phyloP scores from a whole-genome alignment of 2,113 vertebrate genomes.

The Chamaetylas fuelleborni region DNA sequence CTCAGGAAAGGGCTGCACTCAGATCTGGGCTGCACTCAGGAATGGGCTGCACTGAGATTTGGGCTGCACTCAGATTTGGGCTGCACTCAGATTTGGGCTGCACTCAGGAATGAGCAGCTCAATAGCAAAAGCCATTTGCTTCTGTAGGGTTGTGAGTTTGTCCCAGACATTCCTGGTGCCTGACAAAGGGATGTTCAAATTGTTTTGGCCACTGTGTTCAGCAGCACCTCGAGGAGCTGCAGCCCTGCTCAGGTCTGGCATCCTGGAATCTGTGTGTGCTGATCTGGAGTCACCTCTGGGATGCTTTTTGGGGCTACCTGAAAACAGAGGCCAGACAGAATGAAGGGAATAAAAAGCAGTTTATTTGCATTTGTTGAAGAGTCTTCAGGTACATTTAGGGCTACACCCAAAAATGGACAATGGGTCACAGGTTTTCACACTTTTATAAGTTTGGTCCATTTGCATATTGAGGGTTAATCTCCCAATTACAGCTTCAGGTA shows the following conservation, averaged over 20 bases:
- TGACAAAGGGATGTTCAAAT: neutral
- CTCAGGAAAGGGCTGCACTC: too few relatives aligned
- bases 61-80: too few relatives aligned
- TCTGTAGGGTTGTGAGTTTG: neutral
- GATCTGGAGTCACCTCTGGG: neutral
- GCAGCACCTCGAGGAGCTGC: neutral
- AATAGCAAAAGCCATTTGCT: neutral
- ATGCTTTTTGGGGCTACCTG: neutral
- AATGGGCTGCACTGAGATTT: too few relatives aligned
- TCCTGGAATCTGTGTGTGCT: fast-evolving
- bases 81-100: too few relatives aligned
- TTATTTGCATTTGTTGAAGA: neutral
- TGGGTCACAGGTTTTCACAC: fast-evolving
- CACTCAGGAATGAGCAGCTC: too few relatives aligned
- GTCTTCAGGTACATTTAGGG: neutral
- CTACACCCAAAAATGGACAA: neutral
- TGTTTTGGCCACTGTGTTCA: neutral
- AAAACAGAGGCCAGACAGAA: neutral
- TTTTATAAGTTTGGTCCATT: neutral
- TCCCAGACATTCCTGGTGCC: neutral
- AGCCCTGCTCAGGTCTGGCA: neutral
- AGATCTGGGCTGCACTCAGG: too few relatives aligned
- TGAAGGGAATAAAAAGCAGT: neutral
- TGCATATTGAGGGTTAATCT: neutral
- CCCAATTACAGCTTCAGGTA: fast-evolving